Percentiles rank a stretch among this genome's conserved stretches.
phyloP scores from a whole-genome alignment of 2,797 vertebrate genomes.

The Enteromius fasciolatus region DNA sequence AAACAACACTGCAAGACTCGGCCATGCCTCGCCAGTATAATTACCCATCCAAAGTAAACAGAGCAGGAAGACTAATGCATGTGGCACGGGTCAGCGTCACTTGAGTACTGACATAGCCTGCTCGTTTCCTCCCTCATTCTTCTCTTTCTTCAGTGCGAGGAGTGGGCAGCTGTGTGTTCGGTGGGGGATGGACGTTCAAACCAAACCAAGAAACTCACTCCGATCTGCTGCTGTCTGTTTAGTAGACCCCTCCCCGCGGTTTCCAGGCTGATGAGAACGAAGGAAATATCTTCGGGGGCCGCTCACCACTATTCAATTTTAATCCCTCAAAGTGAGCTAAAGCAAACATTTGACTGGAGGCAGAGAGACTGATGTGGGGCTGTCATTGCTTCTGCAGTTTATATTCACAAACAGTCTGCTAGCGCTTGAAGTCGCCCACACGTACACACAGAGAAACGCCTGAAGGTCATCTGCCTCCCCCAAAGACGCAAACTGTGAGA shows the following conservation, averaged over 20 bases:
- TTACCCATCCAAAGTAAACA: constrained; percentile 63
- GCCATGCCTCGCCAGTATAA: constrained; percentile 68
- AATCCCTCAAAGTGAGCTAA: constrained; percentile 60
- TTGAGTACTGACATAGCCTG: constrained; percentile 42
- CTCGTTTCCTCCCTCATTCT: constrained; percentile 61
- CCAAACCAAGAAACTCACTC: constrained; percentile 25
- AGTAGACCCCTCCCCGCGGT: constrained; percentile 18
- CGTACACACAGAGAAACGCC: not conserved
- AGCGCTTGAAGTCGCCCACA: constrained; percentile 40
- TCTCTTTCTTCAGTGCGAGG: constrained; percentile 56
- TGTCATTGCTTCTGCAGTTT: constrained; percentile 49
- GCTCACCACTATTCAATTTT: constrained; percentile 57
- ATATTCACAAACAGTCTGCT: constrained; percentile 50
- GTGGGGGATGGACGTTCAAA: constrained; percentile 26
- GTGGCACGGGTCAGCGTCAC: constrained; percentile 53
- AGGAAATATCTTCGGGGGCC: constrained; percentile 37
- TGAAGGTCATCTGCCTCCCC: constrained; percentile 64
- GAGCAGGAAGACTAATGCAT: constrained; percentile 60
- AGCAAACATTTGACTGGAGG: constrained; percentile 61
- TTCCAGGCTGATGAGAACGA: constrained; percentile 36
- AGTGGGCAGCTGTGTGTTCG: constrained; percentile 52
- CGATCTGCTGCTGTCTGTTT: constrained; percentile 36
- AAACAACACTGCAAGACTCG: constrained; percentile 62
- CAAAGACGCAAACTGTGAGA: not conserved
- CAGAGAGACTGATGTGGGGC: constrained; percentile 56